Evolutionary conservation across 1,140 invertebrate genomes (phyloP).

Genomic region (Mesaphorura yosii): DNA sequence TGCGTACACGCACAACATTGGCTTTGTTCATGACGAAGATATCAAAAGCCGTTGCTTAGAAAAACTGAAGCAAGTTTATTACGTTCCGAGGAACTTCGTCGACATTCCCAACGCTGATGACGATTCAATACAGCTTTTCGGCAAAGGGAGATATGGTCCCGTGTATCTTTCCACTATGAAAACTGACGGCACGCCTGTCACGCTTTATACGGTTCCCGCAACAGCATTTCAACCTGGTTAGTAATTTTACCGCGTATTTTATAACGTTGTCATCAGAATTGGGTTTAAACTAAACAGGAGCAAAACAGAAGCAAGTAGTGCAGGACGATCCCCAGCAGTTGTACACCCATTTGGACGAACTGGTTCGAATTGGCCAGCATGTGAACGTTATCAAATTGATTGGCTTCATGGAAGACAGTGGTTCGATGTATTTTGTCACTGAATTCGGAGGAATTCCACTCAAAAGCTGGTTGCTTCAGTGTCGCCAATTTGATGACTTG

Average conservation of each 20-base stretch:
- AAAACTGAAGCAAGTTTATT: slow-evolving; percentile 59
- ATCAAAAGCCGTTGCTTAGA: slow-evolving; percentile 35
- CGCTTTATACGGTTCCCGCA: slow-evolving; percentile 14
- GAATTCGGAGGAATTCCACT: slow-evolving; percentile 21
- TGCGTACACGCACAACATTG: slow-evolving; percentile 27
- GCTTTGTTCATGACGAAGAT: slow-evolving; percentile 27
- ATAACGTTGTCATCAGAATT: background rate
- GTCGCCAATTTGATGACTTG: slow-evolving; percentile 5
- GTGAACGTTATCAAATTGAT: slow-evolving; percentile 59
- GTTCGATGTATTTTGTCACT: slow-evolving; percentile 27
- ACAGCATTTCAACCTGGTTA: slow-evolving; percentile 7
- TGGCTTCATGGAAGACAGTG: slow-evolving; percentile 61
- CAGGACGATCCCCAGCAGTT: slow-evolving; percentile 20
- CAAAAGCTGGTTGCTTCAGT: slow-evolving; percentile 18
- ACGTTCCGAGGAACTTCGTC: slow-evolving; percentile 55
- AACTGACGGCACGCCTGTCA: slow-evolving; percentile 20
- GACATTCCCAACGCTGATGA: slow-evolving; percentile 40
- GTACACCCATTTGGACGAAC: slow-evolving; percentile 51
- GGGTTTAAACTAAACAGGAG: slow-evolving; percentile 4
- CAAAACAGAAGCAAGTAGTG: slow-evolving; percentile 5
- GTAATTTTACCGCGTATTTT: background rate
- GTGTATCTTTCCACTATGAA: slow-evolving; percentile 39
- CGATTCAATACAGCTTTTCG: slow-evolving; percentile 45
- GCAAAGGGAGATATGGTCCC: slow-evolving; percentile 60
- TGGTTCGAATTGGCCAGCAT: slow-evolving; percentile 53